phyloP scores from a whole-genome alignment of 2,888 invertebrate species.

The Pollenia angustigena region DNA sequence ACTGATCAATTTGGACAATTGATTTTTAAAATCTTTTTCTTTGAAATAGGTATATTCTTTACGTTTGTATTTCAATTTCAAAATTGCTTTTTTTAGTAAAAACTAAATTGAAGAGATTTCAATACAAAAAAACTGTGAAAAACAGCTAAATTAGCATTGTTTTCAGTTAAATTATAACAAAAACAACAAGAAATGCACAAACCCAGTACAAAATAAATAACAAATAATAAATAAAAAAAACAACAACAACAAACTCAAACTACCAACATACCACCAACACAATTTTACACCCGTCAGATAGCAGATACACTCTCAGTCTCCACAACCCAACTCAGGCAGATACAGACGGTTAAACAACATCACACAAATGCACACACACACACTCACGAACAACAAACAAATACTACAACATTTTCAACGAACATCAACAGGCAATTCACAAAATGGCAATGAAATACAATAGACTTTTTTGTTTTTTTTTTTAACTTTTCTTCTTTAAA shows the following conservation, averaged over 20 bases:
- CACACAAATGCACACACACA: conserved; percentile 11
- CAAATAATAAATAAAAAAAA: conserved; percentile 1
- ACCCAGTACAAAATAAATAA: not conserved
- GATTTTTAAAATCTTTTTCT: too few relatives aligned
- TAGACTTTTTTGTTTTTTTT: not conserved
- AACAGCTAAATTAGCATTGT: conserved; percentile 35
- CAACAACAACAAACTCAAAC: conserved; percentile 2
- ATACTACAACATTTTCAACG: conserved; percentile 14
- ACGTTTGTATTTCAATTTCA: too few relatives aligned
- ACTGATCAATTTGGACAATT: too few relatives aligned
- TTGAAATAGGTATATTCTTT: too few relatives aligned
- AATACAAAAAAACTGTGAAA: not conserved
- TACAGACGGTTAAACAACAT: conserved; percentile 49
- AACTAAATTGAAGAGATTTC: not conserved
- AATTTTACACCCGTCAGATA: conserved; percentile 33
- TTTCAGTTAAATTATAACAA: conserved; percentile 21
- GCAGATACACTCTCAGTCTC: conserved; percentile 33
- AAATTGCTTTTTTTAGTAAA: not conserved
- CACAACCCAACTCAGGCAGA: conserved; percentile 29
- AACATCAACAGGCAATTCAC: conserved; percentile 54
- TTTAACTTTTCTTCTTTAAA: not conserved
- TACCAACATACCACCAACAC: conserved; percentile 61
- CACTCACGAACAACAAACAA: not conserved
- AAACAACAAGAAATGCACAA: conserved; percentile 22
- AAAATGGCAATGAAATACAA: conserved; percentile 71